Conservation (phyloP, 1,140 invertebrate genomes). For the Camponotus vicinus region DNA sequence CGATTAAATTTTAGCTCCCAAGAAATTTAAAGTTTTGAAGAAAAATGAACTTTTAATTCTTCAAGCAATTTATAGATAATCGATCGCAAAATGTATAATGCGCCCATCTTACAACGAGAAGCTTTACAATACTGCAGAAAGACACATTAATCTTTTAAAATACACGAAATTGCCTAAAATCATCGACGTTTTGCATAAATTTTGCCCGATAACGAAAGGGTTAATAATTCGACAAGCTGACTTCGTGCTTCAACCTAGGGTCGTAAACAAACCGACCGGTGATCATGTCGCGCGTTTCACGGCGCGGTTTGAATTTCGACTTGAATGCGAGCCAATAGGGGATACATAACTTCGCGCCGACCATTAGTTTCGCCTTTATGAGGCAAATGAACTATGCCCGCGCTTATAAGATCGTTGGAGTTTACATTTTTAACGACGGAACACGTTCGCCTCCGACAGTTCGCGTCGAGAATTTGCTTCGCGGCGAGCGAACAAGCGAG, state of each 20-base stretch:
- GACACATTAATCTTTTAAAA: slow-evolving; percentile 35
- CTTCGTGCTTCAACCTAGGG: slow-evolving; percentile 37
- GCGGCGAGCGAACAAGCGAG: slow-evolving; percentile 27
- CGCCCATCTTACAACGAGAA: neutral
- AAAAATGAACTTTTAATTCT: neutral
- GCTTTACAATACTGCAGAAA: neutral
- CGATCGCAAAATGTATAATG: neutral
- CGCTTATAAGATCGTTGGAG: slow-evolving; percentile 50
- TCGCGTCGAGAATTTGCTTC: slow-evolving; percentile 50
- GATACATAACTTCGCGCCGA: slow-evolving; percentile 64
- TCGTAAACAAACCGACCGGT: slow-evolving; percentile 24
- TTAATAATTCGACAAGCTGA: slow-evolving; percentile 58
- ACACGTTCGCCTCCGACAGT: slow-evolving; percentile 40
- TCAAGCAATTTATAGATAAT: neutral
- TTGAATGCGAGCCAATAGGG: slow-evolving; percentile 70
- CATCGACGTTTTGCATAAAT: slow-evolving; percentile 42
- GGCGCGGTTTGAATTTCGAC: slow-evolving; percentile 60
- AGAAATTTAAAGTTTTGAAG: neutral
- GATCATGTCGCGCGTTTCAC: slow-evolving; percentile 59
- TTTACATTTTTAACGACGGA: slow-evolving; percentile 63
- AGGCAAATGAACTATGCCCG: slow-evolving; percentile 64
- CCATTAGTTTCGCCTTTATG: slow-evolving; percentile 67
- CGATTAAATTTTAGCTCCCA: neutral
- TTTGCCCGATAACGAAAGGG: slow-evolving; percentile 31
- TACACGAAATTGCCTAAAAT: neutral